Conservation (phyloP, 2,888 invertebrate species). For the Cosmopolites sordidus region DNA sequence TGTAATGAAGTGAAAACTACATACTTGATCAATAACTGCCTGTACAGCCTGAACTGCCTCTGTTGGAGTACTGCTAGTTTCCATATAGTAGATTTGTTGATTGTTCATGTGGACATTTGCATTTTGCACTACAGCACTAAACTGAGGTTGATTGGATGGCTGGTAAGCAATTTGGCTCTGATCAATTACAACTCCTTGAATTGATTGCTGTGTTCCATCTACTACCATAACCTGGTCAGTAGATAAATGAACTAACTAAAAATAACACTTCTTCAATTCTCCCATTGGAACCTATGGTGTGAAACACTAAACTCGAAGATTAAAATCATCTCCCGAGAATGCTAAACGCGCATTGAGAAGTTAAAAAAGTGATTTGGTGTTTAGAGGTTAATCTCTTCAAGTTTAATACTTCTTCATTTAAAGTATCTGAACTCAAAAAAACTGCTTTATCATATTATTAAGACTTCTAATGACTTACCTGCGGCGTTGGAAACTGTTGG, state of each 20-base stretch:
- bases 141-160: slow-evolving; percentile 10
- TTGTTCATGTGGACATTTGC: slow-evolving; percentile 14
- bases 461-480: slow-evolving; percentile 34
- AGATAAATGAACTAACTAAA: slow-evolving; percentile 10
- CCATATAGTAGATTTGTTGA: slow-evolving; percentile 37
- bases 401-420: too few relatives aligned
- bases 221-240: slow-evolving; percentile 47
- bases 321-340: too few relatives aligned
- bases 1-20: too few relatives aligned
- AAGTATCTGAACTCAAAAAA: too few relatives aligned
- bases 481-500: slow-evolving; percentile 39
- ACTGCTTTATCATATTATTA: background rate
- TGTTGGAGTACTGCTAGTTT: slow-evolving; percentile 23
- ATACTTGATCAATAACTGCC: slow-evolving; percentile 20
- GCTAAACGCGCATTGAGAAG: too few relatives aligned
- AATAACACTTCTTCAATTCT: too few relatives aligned
- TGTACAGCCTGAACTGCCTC: slow-evolving; percentile 13
- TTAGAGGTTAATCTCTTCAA: too few relatives aligned
- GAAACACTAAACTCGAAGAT: too few relatives aligned
- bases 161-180: slow-evolving; percentile 28
- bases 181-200: slow-evolving; percentile 48
- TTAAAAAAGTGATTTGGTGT: too few relatives aligned
- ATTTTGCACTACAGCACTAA: slow-evolving; percentile 10
- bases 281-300: too few relatives aligned
- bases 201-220: slow-evolving; percentile 41